A percentile compares a stretch with the other conserved stretches of the same genome.
phyloP scores from a whole-genome alignment of 2,888 invertebrate genomes.

The Antheraea assamensis region DNA sequence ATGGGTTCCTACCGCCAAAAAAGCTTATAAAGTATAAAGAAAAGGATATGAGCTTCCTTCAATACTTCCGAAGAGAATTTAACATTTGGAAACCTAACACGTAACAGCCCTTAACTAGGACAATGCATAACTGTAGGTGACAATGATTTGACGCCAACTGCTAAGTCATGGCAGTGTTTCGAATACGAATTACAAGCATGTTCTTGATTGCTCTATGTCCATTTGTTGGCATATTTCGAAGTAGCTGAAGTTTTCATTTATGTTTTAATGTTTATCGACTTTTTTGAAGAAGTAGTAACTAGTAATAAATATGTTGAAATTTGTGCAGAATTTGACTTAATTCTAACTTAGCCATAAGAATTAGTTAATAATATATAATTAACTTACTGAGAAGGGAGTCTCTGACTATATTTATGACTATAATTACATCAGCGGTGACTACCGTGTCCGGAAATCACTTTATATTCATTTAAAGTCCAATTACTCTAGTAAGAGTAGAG shows the following conservation, averaged over 20 bases:
- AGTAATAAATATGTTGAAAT: not conserved
- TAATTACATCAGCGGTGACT: not conserved
- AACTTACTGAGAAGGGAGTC: no score
- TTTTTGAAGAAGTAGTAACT: not conserved
- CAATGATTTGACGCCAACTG: slow-evolving; percentile 10
- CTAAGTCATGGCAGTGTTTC: slow-evolving; percentile 1
- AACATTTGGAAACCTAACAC: slow-evolving; percentile 18
- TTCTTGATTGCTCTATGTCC: not conserved
- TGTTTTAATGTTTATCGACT: not conserved
- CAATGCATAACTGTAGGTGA: slow-evolving; percentile 21
- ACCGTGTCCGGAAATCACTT: no score
- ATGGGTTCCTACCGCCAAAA: not conserved
- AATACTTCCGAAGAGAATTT: slow-evolving; percentile 15
- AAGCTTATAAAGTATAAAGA: not conserved
- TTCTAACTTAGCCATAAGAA: no score
- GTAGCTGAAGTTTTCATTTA: not conserved
- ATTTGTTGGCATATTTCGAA: not conserved
- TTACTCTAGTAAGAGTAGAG: no score
- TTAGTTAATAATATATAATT: no score
- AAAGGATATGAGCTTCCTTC: slow-evolving; percentile 19
- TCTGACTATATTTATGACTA: not conserved
- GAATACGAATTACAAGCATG: slow-evolving; percentile 16
- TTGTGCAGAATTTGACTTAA: not conserved
- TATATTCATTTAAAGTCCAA: no score
- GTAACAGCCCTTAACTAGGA: slow-evolving; percentile 22